Percentiles rank a stretch among this genome's conserved stretches.
phyloP scores from a whole-genome alignment of 1,140 invertebrate genomes.

The Glomeris maerens region DNA sequence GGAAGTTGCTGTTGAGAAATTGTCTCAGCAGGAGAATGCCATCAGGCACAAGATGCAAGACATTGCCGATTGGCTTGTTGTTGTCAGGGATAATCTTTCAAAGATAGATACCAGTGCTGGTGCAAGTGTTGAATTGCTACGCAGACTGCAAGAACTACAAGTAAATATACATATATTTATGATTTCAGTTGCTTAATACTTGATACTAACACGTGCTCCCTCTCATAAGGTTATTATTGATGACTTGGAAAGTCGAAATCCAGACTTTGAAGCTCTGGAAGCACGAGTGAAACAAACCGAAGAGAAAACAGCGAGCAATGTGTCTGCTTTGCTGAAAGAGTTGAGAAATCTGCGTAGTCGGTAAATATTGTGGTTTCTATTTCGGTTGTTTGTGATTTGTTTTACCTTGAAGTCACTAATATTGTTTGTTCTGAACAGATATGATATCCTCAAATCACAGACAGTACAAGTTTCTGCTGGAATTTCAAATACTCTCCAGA shows the following conservation, averaged over 20 bases:
- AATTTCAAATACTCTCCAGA: conserved; percentile 64
- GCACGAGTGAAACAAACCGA: background rate
- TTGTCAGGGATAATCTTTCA: conserved; percentile 53
- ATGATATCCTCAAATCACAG: conserved; percentile 53
- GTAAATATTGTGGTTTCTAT: no score
- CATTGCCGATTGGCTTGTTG: conserved; percentile 27
- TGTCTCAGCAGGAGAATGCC: conserved; percentile 55
- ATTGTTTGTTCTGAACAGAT: no score
- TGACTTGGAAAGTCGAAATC: no score
- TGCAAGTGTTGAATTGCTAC: conserved; percentile 64
- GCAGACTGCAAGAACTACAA: conserved; percentile 44
- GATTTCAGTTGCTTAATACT: no score
- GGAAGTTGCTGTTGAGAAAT: conserved; percentile 48
- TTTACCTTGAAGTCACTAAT: no score
- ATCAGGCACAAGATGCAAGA: conserved; percentile 54
- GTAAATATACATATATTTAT: no score
- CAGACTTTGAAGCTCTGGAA: conserved; percentile 7
- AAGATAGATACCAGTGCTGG: conserved; percentile 84
- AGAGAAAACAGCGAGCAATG: no score
- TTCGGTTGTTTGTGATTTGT: no score
- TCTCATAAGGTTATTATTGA: no score
- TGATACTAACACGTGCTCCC: no score
- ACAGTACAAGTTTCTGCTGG: conserved; percentile 66
- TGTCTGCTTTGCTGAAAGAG: conserved; percentile 55
- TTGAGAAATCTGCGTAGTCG: conserved; percentile 55